Conservation (phyloP, 92 coral and sea anemone species). For the Epizoanthus stellaris region DNA sequence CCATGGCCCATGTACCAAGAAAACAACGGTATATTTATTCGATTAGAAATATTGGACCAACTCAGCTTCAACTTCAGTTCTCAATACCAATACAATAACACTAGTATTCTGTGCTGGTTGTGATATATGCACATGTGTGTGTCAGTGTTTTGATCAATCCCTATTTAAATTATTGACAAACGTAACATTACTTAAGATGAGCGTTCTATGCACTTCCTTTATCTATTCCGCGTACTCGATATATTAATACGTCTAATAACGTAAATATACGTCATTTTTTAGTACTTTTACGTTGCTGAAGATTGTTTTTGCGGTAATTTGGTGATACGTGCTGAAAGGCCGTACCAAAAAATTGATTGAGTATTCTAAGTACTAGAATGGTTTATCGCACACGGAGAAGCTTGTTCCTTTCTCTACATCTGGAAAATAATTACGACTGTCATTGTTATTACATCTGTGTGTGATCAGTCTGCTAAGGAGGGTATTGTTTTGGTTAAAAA, state of each 20-base stretch:
- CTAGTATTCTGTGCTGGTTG: background rate
- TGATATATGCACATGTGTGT: background rate
- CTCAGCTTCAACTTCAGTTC: no score
- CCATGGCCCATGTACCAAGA: background rate
- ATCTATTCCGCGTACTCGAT: constrained; percentile 3
- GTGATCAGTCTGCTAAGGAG: constrained; percentile 9
- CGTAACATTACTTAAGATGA: constrained; percentile 4
- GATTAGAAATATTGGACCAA: background rate
- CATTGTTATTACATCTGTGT: background rate
- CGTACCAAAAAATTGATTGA: background rate
- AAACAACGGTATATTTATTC: background rate
- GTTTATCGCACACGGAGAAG: constrained; percentile 9
- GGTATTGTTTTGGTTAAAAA: constrained; percentile 1
- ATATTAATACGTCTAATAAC: constrained; percentile 32
- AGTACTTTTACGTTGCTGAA: constrained; percentile 39
- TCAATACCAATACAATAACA: background rate
- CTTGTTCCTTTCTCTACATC: background rate
- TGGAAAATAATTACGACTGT: background rate
- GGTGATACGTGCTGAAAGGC: constrained; percentile 41
- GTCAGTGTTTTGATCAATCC: no score
- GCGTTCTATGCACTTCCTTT: constrained; percentile 1
- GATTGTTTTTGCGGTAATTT: constrained; percentile 25
- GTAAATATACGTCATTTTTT: constrained; percentile 36
- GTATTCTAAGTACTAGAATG: background rate
- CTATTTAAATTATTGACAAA: constrained; percentile 6